Evolutionary conservation across 2,797 vertebrate genomes (phyloP).

Genomic region (Acrossocheilus fasciatus): DNA sequence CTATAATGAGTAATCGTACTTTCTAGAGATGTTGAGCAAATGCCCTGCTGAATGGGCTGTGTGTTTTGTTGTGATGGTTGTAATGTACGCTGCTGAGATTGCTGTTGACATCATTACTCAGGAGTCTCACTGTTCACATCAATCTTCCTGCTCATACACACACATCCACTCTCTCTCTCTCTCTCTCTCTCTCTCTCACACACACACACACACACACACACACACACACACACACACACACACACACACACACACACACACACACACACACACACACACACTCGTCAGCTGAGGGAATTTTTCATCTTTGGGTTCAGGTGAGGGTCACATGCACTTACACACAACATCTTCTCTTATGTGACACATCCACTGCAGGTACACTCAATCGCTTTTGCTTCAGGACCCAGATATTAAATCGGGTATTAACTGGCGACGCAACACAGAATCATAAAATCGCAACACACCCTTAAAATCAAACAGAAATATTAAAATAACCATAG

Average conservation of each 20-base stretch:
- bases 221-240: no score
- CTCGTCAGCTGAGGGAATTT: constrained; percentile 83
- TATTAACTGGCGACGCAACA: neutral
- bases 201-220: no score
- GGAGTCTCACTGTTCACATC: constrained; percentile 77
- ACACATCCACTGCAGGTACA: constrained; percentile 56
- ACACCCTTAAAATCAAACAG: neutral
- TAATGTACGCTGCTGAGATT: constrained; percentile 77
- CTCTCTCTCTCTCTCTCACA: no score
- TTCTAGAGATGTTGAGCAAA: constrained; percentile 46
- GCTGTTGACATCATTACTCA: constrained; percentile 85
- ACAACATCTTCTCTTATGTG: constrained; percentile 63
- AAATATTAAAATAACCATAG: neutral
- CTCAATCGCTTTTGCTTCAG: neutral
- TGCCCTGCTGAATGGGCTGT: constrained; percentile 6
- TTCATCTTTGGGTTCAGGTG: constrained; percentile 82
- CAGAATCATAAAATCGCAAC: neutral
- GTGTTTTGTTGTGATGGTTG: constrained; percentile 70
- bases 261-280: constrained; percentile 71
- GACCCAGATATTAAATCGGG: neutral
- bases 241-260: no score
- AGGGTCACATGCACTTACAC: constrained; percentile 72
- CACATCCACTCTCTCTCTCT: constrained; percentile 53
- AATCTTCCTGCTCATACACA: constrained; percentile 79
- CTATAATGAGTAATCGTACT: neutral